Evolutionary conservation across 1,140 invertebrate genomes (phyloP), one percentile per base, ranked within the genome.

Genomic region (Myzus persicae): DNA sequence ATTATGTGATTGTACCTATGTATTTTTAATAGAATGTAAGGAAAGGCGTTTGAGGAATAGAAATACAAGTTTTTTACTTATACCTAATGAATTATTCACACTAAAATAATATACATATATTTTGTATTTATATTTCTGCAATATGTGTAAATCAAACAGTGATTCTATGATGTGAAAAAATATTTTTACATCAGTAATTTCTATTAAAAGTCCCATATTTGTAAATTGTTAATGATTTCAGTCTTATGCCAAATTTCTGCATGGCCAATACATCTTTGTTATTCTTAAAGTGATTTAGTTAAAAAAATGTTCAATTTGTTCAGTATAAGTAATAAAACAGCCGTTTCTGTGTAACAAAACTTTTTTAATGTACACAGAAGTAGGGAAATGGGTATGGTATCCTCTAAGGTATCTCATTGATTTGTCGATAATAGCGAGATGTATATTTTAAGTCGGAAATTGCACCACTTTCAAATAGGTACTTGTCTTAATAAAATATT

Each of bases 21-120:
- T 90, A 90, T 59, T 90, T 90, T 40, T 54, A 59, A 90, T 59
- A 67, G 31, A 90, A 90, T 90, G 22, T 90, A 90, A 67, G 54
- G 40, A 90, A 90, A 42, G 26, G 26, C 51, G 26, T 90, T 67
- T 59, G 24, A 67, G 5, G 51, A 38, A 51, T 40, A 36, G 31
- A n/a, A 88, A 36, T 88, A 36, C n/a, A 48, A 46, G 44, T 48
- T n/a, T 48, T 48, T 36, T 48, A 36, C n/a, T 88, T 40, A 36
- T n/a, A 87, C 26, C 59, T 76, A 76, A 76, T 76, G 59, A 76
- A 76, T 48, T 88, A 42, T 85, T 44, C 40, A 85, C 26, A 40
- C 38, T 85, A 38, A 31, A 26, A 31, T 42, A 44, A 85, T 6
- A 81, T 38, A 38, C 36, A 82, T 82, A 8, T 38, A 38, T 38